These are phyloP conservation scores for Crepidodera aurea DNA, from an alignment of 2,888 invertebrate species.

Conservation along the genomic window DNA sequence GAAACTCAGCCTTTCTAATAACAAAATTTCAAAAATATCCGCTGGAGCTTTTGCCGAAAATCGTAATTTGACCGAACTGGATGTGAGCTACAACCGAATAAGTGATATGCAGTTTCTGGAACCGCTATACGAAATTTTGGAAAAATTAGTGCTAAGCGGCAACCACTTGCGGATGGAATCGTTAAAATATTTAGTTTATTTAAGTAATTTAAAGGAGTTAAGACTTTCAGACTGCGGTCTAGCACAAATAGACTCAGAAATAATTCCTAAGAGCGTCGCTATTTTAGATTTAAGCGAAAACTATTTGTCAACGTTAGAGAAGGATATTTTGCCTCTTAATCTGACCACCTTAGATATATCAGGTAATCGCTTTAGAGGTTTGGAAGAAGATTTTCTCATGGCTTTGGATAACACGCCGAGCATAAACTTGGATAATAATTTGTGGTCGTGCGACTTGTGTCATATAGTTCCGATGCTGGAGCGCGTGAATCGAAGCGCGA, in stretches of 20 bases:
- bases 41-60: constrained; percentile 76
- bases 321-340: constrained; percentile 65
- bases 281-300: constrained; percentile 78
- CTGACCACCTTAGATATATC: constrained; percentile 75
- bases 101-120: constrained; percentile 45
- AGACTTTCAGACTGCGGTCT: constrained; percentile 69
- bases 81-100: constrained; percentile 76
- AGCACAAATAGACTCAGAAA: constrained; percentile 65
- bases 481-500: constrained; percentile 65
- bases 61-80: constrained; percentile 71
- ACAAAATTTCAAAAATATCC: constrained; percentile 74
- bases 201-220: constrained; percentile 66
- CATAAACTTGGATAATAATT: constrained; percentile 67
- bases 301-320: constrained; percentile 66
- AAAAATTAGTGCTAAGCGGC: constrained; percentile 73
- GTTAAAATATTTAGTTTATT: constrained; percentile 64
- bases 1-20: constrained; percentile 70
- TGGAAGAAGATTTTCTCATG: constrained; percentile 65
- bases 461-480: constrained; percentile 69
- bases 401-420: constrained; percentile 49
- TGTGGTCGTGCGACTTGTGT: constrained; percentile 76
- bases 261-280: constrained; percentile 66
- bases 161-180: constrained; percentile 69
- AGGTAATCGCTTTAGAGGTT: constrained; percentile 72
- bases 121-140: constrained; percentile 67